Base-by-base conservation (phyloP, 1,140 invertebrate species). In the Atta texana region DNA sequence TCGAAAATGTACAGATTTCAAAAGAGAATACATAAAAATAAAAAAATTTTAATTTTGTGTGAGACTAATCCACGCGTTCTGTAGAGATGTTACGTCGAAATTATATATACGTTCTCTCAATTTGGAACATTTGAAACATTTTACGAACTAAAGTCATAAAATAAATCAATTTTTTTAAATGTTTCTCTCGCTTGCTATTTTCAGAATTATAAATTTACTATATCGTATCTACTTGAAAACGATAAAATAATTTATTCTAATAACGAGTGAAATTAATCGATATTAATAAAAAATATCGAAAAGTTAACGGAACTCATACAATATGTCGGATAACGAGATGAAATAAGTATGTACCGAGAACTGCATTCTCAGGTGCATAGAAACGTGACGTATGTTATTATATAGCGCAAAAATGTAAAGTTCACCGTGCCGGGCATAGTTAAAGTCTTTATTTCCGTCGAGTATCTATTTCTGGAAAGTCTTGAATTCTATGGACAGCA, bases 391-490 rank as follows among this genome's bases (percentile, higher is more conserved):
- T 77, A 14, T 18, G 10, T 71, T 81, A 55, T 71, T 71, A 57
- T 31, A 61, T 24, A 18, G 63, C 14, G 10, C n/a, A 53, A 68
- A 81, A 81, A 81, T 51, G 39, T 12, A 80, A 80, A 80, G 77
- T 71, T 55, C 57, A 77, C 57, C 55, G 28, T 24, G 77, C 51
- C 31, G 31, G 21, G 77, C 49, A 81, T 81, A 81, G 77, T 31
- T 71, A 10, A 80, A 80, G 77, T 71, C 77, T 81, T 68, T 81
- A 81, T 81, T 81, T 71, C 77, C 7, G 64, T 81, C 64, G 31
- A 7, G 31, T 21, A 81, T 81, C 77, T 81, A 81, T 81, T 81
- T 81, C 64, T 69, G 49, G 77, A 57, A 81, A 81, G 66, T 14
- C 49, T 28, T 31, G 31, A 71, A 44, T 81, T 81, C 77, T 81